Percentiles rank a stretch among this genome's conserved stretches.
phyloP scores from a whole-genome alignment of 2,888 invertebrate genomes.

The Drosophila meridiana region DNA sequence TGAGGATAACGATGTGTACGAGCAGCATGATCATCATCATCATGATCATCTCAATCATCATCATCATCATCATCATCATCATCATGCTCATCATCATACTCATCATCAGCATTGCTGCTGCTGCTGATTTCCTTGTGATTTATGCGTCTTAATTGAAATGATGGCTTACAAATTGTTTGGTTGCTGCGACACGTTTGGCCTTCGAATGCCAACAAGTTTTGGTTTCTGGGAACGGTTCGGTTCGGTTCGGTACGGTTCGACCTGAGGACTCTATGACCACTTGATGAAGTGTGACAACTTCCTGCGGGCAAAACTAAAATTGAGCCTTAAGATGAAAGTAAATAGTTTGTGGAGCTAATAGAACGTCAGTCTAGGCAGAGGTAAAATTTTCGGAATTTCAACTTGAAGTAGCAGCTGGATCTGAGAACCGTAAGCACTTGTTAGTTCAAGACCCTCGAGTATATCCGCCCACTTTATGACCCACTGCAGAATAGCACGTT shows the following conservation, averaged over 20 bases:
- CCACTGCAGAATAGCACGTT: conserved; percentile 48
- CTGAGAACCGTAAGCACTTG: conserved; percentile 18
- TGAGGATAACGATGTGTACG: conserved; percentile 74
- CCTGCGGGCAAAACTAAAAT: conserved; percentile 38
- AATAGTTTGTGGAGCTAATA: neutral
- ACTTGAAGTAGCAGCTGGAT: neutral
- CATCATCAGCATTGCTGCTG: conserved; percentile 34
- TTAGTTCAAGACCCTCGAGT: conserved; percentile 13
- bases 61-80: conserved; percentile 12
- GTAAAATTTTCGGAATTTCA: neutral
- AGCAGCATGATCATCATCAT: conserved; percentile 14
- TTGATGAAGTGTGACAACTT: conserved; percentile 40
- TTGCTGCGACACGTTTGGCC: conserved; percentile 48
- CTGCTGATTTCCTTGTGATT: conserved; percentile 74
- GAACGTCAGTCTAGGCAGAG: neutral
- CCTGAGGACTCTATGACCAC: neutral
- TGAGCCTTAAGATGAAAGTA: conserved; percentile 1
- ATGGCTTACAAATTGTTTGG: conserved; percentile 79
- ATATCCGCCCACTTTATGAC: conserved; percentile 40
- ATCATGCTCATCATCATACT: conserved; percentile 4
- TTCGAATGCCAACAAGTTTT: conserved; percentile 41
- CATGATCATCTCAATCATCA: conserved; percentile 10
- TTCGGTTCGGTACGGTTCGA: conserved; percentile 1
- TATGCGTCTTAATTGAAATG: conserved; percentile 81
- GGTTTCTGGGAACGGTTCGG: conserved; percentile 16